A percentile compares a stretch with the other conserved stretches of the same genome.
Evolutionary conservation across 2,888 invertebrate genomes (phyloP).

Genomic region (Alloscopus bannaensis): DNA sequence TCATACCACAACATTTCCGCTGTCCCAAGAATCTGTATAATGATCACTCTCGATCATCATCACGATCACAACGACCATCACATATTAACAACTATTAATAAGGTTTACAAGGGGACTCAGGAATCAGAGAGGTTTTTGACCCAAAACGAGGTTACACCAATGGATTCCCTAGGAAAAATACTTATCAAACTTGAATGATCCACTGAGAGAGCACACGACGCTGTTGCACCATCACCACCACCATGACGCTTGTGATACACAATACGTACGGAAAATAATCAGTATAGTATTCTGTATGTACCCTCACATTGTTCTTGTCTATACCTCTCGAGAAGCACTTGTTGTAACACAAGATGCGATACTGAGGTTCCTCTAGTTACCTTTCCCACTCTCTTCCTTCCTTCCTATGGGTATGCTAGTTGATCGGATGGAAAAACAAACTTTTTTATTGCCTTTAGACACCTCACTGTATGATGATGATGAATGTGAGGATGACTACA

Average conservation of each 20-base stretch:
- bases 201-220: background rate
- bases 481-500: too few relatives aligned
- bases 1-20: too few relatives aligned
- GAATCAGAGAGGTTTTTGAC: conserved; percentile 73
- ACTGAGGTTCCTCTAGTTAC: background rate
- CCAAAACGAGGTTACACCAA: conserved; percentile 71
- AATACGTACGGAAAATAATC: background rate
- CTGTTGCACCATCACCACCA: background rate
- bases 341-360: background rate
- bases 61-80: conserved; percentile 33
- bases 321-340: background rate
- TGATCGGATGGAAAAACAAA: background rate
- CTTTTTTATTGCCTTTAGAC: too few relatives aligned
- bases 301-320: conserved; percentile 4
- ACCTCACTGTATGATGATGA: too few relatives aligned
- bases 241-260: background rate
- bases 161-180: conserved; percentile 16
- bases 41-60: conserved; percentile 16
- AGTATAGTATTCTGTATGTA: background rate
- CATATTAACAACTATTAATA: too few relatives aligned
- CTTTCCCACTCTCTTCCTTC: background rate
- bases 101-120: conserved; percentile 65
- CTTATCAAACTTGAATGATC: too few relatives aligned
- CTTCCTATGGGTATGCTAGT: background rate
- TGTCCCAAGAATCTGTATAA: conserved; percentile 51